Base-by-base conservation (phyloP, 2,888 invertebrate species). In the Drosophila austrosaltans region DNA sequence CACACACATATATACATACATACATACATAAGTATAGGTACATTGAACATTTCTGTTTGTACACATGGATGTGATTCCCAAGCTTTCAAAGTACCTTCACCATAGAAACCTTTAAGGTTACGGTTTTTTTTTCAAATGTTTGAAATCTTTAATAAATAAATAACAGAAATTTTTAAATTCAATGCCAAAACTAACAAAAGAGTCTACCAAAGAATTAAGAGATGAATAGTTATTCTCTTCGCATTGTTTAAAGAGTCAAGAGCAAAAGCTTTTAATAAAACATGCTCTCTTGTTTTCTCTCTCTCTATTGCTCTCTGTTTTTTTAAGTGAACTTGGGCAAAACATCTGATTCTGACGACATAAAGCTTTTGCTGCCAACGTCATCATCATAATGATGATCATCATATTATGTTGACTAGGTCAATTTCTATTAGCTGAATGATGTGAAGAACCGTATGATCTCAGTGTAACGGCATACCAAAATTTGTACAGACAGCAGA, bases 401-500 rank as follows among this genome's bases (percentile, higher is more conserved):
- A 75, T 82, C 22, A 63, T 61, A 71, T 66, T 66, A 54, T 78
- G 78, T 85, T 86, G 82, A 86, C 87, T 82, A 88, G 82, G 82
- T 82, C 82, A 82, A 88, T 83, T 76, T 82, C 56, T 62, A 66
- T 67, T 73, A 57, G 53, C 48, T 53, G 65, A 69, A 28, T 48
- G 54, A 12, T 28, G 16, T 1, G 25, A 20, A 16, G 40, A 28
- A 48, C 20, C 69, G 40, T 40, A 42, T 60, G 58, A 72, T 75
- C 63, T 70, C 57, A 44, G 56, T 39, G 53, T 78, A 88, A 82
- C 88, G 88, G 87, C 83, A 69, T 75, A 86, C 69, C 65, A 82
- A 81, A 78, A 87, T 85, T 69, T 69, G 39, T 69, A 72, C 32
- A 66, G 58, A 64, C 72, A 73, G 66, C 73, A 58, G 68, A 63